Percentiles rank a stretch among this genome's conserved stretches.
Evolutionary conservation across 2,113 vertebrate species (phyloP).

Genomic region (Caloenas nicobarica): DNA sequence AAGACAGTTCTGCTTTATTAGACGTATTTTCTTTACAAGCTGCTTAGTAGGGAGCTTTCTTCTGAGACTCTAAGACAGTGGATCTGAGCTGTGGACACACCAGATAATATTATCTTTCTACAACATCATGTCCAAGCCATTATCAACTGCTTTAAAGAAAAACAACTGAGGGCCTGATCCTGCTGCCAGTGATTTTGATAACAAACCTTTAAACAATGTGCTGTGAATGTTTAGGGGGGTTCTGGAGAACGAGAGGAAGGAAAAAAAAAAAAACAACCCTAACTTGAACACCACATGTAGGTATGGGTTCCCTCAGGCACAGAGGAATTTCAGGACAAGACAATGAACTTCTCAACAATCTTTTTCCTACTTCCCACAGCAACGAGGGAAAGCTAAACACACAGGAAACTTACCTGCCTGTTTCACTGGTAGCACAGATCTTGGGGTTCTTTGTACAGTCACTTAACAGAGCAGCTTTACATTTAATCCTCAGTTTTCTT

Average conservation of each 20-base stretch:
- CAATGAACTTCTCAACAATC: background rate
- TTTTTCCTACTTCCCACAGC: background rate
- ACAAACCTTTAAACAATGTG: background rate
- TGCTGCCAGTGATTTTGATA: background rate
- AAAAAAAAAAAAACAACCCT: background rate
- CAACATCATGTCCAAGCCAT: conserved; percentile 33
- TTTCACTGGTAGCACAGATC: background rate
- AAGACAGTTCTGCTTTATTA: conserved; percentile 4
- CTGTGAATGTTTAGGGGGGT: background rate
- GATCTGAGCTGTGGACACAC: conserved; percentile 8
- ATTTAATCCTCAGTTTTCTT: conserved; percentile 22
- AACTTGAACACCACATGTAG: background rate
- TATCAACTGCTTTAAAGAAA: conserved; percentile 24
- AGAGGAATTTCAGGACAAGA: conserved; percentile 43
- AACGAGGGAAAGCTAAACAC: background rate
- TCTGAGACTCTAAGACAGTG: conserved; percentile 12
- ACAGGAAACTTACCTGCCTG: conserved; percentile 44
- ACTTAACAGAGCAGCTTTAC: background rate
- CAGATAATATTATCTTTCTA: conserved; percentile 39
- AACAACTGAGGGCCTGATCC: background rate
- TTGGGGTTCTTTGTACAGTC: background rate
- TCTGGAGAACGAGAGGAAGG: background rate
- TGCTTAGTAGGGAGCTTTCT: background rate
- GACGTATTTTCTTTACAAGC: background rate
- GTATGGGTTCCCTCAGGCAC: background rate